Base-by-base conservation (phyloP, 2,113 vertebrate species). In the Polypterus senegalus region DNA sequence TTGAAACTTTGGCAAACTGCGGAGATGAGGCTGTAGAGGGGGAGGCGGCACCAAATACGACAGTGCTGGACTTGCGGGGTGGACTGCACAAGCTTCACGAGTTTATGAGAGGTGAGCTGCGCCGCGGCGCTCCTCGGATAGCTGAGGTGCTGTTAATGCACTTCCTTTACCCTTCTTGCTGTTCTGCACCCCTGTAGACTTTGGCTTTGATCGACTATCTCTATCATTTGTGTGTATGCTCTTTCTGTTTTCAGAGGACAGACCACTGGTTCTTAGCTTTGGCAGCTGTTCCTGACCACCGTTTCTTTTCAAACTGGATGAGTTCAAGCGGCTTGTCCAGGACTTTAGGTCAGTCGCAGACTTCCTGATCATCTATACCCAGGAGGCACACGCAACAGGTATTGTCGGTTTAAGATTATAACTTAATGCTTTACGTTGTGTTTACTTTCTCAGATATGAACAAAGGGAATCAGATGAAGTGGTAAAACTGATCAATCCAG, bases 241-340 rank as follows among this genome's bases (percentile, higher is more conserved):
- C 0, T 57, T 56, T 52, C 63, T 65, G 4, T 71, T 48, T 54
- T 49, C 11, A 97, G 94, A 62, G 3, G 84, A 70, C 54, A 79
- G 91, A 43, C 89, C 91, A 7, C 78, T 97, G 76, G 89, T 97
- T 61, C 66, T 96, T 71, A 93, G 82, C 72, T 97, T 97, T 69
- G 93, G 94, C 64, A 97, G 94, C 3, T 97, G 94, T 68, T 91
- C 91, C 73, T 96, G 94, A 97, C 92, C 94, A 73, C 92, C 92
- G 0, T 97, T 97, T 74, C 83, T 95, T 70, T 83, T 77, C 59
- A 93, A 88, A 78, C 90, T 97, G 70, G 84, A 83, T 54, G 87
- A 94, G 77, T 97, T 95, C 81, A 94, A 92, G 75, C 74, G 81
- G 67, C 89, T 97, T 66, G 64, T 90, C 74, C 77, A 81, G 80